These are phyloP conservation scores for Watsonalla binaria DNA, from an alignment of 2,888 invertebrate species.

Conservation along the genomic window DNA sequence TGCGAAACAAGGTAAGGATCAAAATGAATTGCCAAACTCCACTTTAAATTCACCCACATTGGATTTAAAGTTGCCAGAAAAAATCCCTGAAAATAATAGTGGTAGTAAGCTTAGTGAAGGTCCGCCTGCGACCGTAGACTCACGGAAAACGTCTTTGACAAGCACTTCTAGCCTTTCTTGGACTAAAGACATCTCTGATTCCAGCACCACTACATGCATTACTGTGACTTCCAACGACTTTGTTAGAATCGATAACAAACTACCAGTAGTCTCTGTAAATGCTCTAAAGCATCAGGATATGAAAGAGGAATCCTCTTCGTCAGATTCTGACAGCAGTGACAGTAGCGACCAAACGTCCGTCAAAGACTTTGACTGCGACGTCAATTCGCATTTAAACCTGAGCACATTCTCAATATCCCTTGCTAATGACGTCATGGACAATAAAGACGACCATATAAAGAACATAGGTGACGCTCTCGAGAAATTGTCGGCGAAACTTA, in stretches of 20 bases:
- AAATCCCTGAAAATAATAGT: background rate
- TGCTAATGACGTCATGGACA: background rate
- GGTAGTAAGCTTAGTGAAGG: background rate
- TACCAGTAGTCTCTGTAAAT: conserved; percentile 45
- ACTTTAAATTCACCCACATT: background rate
- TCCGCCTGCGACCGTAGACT: conserved; percentile 12
- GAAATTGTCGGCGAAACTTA: conserved; percentile 26
- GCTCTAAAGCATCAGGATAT: conserved; percentile 22
- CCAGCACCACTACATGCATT: conserved; percentile 44
- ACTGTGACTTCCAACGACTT: conserved; percentile 45
- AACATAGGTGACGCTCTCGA: conserved; percentile 20
- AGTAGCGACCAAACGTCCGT: conserved; percentile 6
- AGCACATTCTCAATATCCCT: conserved; percentile 25
- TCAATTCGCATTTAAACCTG: conserved; percentile 20
- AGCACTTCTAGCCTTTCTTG: conserved; percentile 48
- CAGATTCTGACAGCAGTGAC: conserved; percentile 10
- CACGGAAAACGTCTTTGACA: conserved; percentile 32
- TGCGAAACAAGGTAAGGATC: background rate
- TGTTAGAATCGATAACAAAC: conserved; percentile 47
- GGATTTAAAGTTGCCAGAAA: background rate
- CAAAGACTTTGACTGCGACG: conserved; percentile 7
- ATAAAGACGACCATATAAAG: conserved; percentile 5
- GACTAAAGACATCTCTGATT: conserved; percentile 59
- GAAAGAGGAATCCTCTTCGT: conserved; percentile 11
- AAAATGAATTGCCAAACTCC: background rate